Evolutionary conservation across 2,888 invertebrate species (phyloP).

Genomic region (Hirtodrosophila confusa): DNA sequence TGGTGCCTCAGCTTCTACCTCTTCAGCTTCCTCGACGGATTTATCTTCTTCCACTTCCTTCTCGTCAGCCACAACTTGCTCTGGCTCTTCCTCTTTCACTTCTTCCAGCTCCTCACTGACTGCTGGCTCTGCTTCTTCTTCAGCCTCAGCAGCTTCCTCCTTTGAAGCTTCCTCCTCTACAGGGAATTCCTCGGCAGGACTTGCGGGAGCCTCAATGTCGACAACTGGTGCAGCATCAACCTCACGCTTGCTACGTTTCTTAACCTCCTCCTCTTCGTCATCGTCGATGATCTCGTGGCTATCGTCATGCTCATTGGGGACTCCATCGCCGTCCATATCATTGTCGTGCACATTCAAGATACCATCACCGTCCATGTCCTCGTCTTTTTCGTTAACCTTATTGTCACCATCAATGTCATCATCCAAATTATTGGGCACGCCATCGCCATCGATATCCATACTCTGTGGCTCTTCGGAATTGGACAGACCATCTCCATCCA

Average conservation of each 20-base stretch:
- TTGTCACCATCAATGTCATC: constrained; percentile 82
- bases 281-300: constrained; percentile 63
- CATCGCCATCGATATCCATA: constrained; percentile 66
- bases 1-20: constrained; percentile 55
- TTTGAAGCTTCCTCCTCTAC: constrained; percentile 59
- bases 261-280: constrained; percentile 71
- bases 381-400: constrained; percentile 82
- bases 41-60: constrained; percentile 52
- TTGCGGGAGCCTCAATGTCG: constrained; percentile 43
- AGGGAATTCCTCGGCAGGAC: constrained; percentile 73
- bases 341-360: constrained; percentile 78
- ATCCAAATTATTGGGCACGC: constrained; percentile 59
- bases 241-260: constrained; percentile 83
- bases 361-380: constrained; percentile 83
- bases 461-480: constrained; percentile 64
- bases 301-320: constrained; percentile 71
- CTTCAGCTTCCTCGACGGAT: constrained; percentile 60
- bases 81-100: constrained; percentile 18
- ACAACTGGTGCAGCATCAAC: constrained; percentile 76
- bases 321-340: constrained; percentile 70
- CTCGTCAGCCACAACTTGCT: constrained; percentile 13
- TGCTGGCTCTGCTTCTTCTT: constrained; percentile 63
- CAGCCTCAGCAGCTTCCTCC: constrained; percentile 63
- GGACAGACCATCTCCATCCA: constrained; percentile 64
- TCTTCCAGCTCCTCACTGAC: constrained; percentile 17